A percentile compares a stretch with the other conserved stretches of the same genome.
phyloP scores from a whole-genome alignment of 2,797 vertebrate species.

The Xenopus petersii region DNA sequence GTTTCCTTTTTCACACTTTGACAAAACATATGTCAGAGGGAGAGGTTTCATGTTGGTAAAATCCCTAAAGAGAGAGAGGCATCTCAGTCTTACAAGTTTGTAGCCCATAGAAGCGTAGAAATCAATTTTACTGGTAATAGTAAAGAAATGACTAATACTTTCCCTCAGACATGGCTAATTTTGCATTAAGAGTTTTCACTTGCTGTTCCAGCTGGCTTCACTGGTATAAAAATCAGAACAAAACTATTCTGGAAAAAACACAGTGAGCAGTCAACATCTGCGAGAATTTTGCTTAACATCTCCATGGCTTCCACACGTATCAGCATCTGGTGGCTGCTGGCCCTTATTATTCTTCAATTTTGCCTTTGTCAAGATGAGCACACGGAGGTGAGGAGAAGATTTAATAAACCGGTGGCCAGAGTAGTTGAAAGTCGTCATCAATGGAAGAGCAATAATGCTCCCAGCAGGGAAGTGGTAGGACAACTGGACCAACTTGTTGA shows the following conservation, averaged over 20 bases:
- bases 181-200: conserved; percentile 62
- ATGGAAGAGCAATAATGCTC: conserved; percentile 67
- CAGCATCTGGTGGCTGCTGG: conserved; percentile 65
- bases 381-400: conserved; percentile 80
- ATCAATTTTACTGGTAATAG: conserved; percentile 64
- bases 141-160: conserved; percentile 69
- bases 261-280: conserved; percentile 42
- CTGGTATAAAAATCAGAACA: conserved; percentile 64
- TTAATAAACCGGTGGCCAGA: conserved; percentile 72
- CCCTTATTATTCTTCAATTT: conserved; percentile 70
- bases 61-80: conserved; percentile 61
- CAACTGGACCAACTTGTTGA: conserved; percentile 69
- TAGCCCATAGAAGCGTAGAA: conserved; percentile 60
- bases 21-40: conserved; percentile 51
- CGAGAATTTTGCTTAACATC: conserved; percentile 50
- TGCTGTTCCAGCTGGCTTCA: conserved; percentile 62
- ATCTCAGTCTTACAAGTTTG: conserved; percentile 13
- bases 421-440: conserved; percentile 77
- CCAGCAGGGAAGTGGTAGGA: conserved; percentile 73
- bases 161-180: conserved; percentile 65
- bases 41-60: conserved; percentile 62
- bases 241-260: conserved; percentile 6
- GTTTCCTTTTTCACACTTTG: conserved; percentile 62
- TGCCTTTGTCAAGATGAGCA: conserved; percentile 78
- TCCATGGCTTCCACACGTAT: conserved; percentile 63